Conservation (phyloP, 2,113 vertebrate species). For the Hyperopisus bebe region DNA sequence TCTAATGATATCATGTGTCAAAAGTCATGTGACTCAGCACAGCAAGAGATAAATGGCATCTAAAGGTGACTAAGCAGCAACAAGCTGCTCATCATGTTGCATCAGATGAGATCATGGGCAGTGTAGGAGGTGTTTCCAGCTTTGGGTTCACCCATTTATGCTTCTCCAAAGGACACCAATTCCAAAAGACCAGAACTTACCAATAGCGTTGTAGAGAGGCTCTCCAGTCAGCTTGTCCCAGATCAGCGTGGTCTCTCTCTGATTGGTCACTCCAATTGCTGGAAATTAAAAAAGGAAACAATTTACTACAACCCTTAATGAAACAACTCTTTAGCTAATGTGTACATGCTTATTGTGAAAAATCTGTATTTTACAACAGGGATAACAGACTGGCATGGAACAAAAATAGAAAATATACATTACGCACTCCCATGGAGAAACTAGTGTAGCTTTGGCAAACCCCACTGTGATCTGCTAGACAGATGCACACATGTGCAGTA, state of each 20-base stretch:
- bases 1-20: not conserved
- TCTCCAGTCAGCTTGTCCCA: slow-evolving; percentile 93
- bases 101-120: not conserved
- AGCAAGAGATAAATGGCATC: not conserved
- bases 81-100: not conserved
- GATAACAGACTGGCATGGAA: not conserved
- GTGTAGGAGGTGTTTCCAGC: not conserved
- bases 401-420: not conserved
- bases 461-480: not conserved
- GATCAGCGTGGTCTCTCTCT: slow-evolving; percentile 92
- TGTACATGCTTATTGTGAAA: not conserved
- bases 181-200: slow-evolving; percentile 53
- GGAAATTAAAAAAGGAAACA: slow-evolving; percentile 27
- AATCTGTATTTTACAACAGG: not conserved
- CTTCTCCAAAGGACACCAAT: not conserved
- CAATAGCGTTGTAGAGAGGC: slow-evolving; percentile 89
- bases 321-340: not conserved
- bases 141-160: not conserved
- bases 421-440: not conserved
- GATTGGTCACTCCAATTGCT: slow-evolving; percentile 95
- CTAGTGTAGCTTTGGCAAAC: not conserved
- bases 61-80: not conserved
- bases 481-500: not conserved
- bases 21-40: not conserved
- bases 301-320: not conserved